Evolutionary conservation across 2,888 invertebrate genomes (phyloP), one percentile per base, ranked within the genome.

Genomic region (Erebia palarica): DNA sequence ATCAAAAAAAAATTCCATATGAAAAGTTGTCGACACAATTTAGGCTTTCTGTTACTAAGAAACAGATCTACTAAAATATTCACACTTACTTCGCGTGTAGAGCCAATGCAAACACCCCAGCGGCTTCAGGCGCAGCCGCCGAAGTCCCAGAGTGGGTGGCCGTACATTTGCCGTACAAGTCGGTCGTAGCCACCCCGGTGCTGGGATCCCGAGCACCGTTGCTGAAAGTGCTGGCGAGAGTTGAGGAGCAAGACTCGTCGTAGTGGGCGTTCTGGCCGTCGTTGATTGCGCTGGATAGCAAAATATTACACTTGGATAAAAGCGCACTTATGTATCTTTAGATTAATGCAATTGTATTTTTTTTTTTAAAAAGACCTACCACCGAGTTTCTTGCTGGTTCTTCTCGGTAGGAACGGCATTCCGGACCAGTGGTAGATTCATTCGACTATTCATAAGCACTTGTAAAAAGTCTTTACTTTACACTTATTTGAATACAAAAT

Each of bases 251-350:
- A 78, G 99, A 99, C 90, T 99, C 99, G 84, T 99, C 99, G 89
- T 99, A 99, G 90, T 99, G 99, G 0, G 99, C 99, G 86, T 99
- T 99, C 88, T 99, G 99, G 0, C 99, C 99, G 87, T 99, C 99
- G 91, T 99, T 99, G 83, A 99, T 99, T 74, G 99, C 99, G 77
- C 99, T 94, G 65, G 13, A 60, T 18, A 53, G 42, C 13, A 18
- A 14, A 16, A n/a, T n/a, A 47, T 47, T 47, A 51, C 51, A 51
- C 51, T 51, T 51, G 14, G 14, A n/a, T n/a, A n/a, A n/a, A n/a
- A n/a, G n/a, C n/a, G n/a, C n/a, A n/a, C n/a, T n/a, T n/a, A n/a
- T n/a, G n/a, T n/a, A n/a, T n/a, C n/a, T n/a, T n/a, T n/a, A n/a
- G n/a, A n/a, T n/a, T n/a, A n/a, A n/a, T n/a, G n/a, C n/a, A n/a